These are phyloP conservation scores for Pteronotus mesoamericanus DNA, from an alignment of 2,797 vertebrate species.

Conservation along the genomic window DNA sequence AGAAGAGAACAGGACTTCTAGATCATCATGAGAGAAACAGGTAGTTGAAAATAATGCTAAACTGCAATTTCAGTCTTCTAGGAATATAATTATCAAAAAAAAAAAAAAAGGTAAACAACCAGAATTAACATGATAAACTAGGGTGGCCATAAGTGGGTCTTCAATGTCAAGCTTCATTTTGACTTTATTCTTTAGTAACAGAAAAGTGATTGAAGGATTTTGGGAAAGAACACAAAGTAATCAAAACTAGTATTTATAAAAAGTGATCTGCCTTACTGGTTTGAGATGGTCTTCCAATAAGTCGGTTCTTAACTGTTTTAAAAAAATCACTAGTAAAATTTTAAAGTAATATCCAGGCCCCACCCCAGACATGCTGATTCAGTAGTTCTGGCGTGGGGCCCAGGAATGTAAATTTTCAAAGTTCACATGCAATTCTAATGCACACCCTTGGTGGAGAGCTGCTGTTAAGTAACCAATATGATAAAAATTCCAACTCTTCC, in stretches of 20 bases:
- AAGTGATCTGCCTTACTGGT: background rate
- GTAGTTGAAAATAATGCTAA: slow-evolving; percentile 2
- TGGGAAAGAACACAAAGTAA: background rate
- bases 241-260: slow-evolving; percentile 27
- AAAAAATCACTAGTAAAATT: background rate
- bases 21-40: background rate
- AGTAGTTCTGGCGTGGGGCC: background rate
- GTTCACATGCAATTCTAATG: slow-evolving; percentile 34
- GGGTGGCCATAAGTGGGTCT: background rate
- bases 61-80: background rate
- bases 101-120: background rate
- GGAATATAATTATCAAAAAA: background rate
- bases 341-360: slow-evolving; percentile 15
- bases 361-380: background rate
- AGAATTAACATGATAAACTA: background rate
- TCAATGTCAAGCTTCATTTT: background rate
- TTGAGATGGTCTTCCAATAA: background rate
- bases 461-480: slow-evolving; percentile 1
- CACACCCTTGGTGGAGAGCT: background rate
- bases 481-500: background rate
- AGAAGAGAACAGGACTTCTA: background rate
- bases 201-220: background rate
- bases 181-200: background rate
- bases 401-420: slow-evolving; percentile 29
- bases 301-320: background rate